Conservation (phyloP, 2,888 invertebrate genomes). For the Drosophila sordidapex region DNA sequence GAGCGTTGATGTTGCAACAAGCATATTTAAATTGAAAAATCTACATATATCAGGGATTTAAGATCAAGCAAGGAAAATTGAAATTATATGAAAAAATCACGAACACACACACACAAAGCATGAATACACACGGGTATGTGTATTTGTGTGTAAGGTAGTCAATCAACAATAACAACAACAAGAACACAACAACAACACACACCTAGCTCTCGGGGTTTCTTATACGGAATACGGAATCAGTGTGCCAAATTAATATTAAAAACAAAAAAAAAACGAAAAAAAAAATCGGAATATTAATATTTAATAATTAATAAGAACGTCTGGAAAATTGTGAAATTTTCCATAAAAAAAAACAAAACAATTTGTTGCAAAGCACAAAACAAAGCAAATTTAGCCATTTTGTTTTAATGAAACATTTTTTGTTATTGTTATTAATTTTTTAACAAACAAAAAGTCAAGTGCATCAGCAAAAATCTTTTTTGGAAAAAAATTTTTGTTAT, state of each 20-base stretch:
- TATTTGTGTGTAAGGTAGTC: constrained; percentile 11
- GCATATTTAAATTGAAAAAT: constrained; percentile 39
- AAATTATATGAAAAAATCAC: constrained; percentile 35
- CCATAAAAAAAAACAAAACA: constrained; percentile 46
- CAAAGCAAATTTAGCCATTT: constrained; percentile 66
- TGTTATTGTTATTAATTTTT: constrained; percentile 78
- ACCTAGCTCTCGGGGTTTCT: constrained; percentile 75
- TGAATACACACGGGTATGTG: constrained; percentile 22
- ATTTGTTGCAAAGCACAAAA: constrained; percentile 79
- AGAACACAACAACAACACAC: constrained; percentile 44
- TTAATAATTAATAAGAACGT: constrained; percentile 53
- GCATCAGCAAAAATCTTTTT: constrained; percentile 54
- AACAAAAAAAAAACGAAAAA: constrained; percentile 22
- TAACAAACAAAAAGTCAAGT: constrained; percentile 62
- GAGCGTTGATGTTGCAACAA: constrained; percentile 25
- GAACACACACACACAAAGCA: constrained; percentile 12
- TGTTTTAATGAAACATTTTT: constrained; percentile 59
- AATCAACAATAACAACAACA: constrained; percentile 28
- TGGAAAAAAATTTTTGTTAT: constrained; percentile 52
- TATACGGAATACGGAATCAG: constrained; percentile 81
- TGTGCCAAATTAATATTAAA: constrained; percentile 82
- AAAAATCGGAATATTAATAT: constrained; percentile 22
- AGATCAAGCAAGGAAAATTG: constrained; percentile 27
- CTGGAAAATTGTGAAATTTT: constrained; percentile 53
- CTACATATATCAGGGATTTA: constrained; percentile 64